Conservation (phyloP, 64 coral and sea anemone genomes). For the Actinia tenebrosa region DNA sequence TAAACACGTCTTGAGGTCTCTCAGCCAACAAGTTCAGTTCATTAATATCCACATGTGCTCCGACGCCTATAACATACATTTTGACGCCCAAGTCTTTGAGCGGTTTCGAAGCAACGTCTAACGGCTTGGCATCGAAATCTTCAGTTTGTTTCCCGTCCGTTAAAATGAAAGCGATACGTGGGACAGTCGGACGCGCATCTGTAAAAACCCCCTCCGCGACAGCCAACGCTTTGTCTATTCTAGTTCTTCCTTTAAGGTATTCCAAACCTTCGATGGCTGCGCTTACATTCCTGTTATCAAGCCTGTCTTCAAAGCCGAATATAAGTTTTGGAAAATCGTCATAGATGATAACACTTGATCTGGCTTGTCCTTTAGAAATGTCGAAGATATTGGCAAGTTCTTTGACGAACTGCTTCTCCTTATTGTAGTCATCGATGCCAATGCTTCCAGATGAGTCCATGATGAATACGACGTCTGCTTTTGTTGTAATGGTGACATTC, state of each 20-base stretch:
- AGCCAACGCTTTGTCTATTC: constrained; percentile 69
- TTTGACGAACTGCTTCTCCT: constrained; percentile 84
- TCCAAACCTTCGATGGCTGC: constrained; percentile 50
- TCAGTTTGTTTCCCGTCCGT: constrained; percentile 82
- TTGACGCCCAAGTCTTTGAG: constrained; percentile 72
- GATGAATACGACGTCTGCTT: constrained; percentile 75
- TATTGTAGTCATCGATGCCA: constrained; percentile 57
- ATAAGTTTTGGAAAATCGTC: constrained; percentile 57
- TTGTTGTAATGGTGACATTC: constrained; percentile 35
- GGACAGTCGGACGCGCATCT: constrained; percentile 50
- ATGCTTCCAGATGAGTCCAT: constrained; percentile 89
- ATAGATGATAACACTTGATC: constrained; percentile 76
- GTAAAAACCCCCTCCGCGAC: constrained; percentile 37
- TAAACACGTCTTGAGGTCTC: constrained; percentile 57
- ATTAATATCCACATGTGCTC: constrained; percentile 24
- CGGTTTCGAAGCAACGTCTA: constrained; percentile 51
- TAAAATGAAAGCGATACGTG: constrained; percentile 79
- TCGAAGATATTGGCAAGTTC: constrained; percentile 65
- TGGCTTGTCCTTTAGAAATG: constrained; percentile 40
- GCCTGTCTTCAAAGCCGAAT: constrained; percentile 42
- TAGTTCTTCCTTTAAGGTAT: constrained; percentile 45
- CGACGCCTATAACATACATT: constrained; percentile 72
- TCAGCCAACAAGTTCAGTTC: constrained; percentile 59
- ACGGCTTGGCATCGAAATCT: constrained; percentile 63
- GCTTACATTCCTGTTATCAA: constrained; percentile 34